Evolutionary conservation across 1,140 invertebrate species (phyloP).

Genomic region (Zaprionus africanus): DNA sequence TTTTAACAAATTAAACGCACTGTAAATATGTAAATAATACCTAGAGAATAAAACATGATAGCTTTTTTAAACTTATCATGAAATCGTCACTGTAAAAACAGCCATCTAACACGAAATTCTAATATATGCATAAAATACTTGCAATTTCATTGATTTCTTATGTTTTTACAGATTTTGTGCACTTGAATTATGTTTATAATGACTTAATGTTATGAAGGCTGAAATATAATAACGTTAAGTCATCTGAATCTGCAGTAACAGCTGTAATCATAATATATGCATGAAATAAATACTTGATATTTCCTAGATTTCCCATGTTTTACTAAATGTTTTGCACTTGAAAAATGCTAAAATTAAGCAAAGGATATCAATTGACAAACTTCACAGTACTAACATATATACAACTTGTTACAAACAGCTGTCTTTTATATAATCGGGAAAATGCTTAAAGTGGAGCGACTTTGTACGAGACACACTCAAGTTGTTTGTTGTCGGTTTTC

Average conservation of each 20-base stretch:
- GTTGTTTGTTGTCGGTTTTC: conserved; percentile 7
- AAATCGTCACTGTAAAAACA: too few species aligned
- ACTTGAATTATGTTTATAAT: not conserved
- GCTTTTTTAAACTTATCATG: not conserved
- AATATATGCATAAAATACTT: too few species aligned
- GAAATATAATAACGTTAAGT: too few species aligned
- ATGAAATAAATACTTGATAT: too few species aligned
- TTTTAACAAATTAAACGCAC: not conserved
- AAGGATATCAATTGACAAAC: not conserved
- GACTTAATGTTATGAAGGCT: too few species aligned
- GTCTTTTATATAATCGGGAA: not conserved
- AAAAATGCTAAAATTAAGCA: not conserved
- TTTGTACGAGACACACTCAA: not conserved
- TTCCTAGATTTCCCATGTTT: too few species aligned
- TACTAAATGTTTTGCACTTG: too few species aligned
- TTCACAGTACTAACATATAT: not conserved
- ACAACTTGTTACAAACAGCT: not conserved
- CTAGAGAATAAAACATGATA: not conserved
- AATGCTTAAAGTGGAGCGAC: not conserved
- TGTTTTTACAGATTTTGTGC: too few species aligned
- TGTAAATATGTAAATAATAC: not conserved
- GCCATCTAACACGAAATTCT: too few species aligned
- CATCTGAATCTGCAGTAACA: too few species aligned
- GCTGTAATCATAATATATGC: too few species aligned
- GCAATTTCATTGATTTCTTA: too few species aligned